Evolutionary conservation across 1,140 invertebrate genomes (phyloP).

Genomic region (Zaprionus inermis): DNA sequence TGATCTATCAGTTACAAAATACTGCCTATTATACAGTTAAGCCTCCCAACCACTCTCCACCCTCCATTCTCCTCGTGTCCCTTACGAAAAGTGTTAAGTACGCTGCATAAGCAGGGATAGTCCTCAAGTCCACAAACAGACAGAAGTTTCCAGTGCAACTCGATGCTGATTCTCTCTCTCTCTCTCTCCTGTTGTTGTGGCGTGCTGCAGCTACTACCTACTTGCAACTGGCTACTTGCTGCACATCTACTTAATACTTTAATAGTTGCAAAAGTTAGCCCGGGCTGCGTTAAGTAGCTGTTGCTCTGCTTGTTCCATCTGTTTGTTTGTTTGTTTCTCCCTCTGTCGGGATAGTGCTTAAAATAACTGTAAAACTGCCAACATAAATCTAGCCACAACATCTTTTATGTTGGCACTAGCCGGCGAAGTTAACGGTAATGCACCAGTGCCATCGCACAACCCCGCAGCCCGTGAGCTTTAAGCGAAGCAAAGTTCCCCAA

Average conservation of each 20-base stretch:
- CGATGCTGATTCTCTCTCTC: conserved; percentile 21
- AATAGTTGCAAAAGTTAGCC: conserved; percentile 81
- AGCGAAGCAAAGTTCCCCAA: neutral
- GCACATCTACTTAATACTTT: conserved; percentile 82
- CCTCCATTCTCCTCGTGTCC: neutral
- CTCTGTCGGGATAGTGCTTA: conserved; percentile 55
- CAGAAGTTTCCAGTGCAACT: conserved; percentile 59
- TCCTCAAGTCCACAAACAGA: neutral
- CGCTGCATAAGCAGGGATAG: conserved; percentile 59
- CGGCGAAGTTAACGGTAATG: conserved; percentile 61
- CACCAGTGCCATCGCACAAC: conserved; percentile 11
- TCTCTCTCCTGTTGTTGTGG: conserved; percentile 16
- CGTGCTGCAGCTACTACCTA: neutral
- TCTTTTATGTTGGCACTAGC: conserved; percentile 72
- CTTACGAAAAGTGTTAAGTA: conserved; percentile 74
- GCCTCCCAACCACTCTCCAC: neutral
- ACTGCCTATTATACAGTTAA: conserved; percentile 61
- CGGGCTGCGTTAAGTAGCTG: conserved; percentile 73
- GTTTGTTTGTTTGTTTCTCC: conserved; percentile 30
- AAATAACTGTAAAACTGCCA: conserved; percentile 81
- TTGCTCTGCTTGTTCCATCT: conserved; percentile 46
- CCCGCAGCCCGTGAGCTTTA: conserved; percentile 42
- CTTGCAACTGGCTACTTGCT: conserved; percentile 32
- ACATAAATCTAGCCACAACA: conserved; percentile 82
- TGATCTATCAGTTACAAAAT: conserved; percentile 24